Percentiles rank a stretch among this genome's conserved stretches.
phyloP scores from a whole-genome alignment of 2,797 vertebrate species.

The Ciconia nigra region DNA sequence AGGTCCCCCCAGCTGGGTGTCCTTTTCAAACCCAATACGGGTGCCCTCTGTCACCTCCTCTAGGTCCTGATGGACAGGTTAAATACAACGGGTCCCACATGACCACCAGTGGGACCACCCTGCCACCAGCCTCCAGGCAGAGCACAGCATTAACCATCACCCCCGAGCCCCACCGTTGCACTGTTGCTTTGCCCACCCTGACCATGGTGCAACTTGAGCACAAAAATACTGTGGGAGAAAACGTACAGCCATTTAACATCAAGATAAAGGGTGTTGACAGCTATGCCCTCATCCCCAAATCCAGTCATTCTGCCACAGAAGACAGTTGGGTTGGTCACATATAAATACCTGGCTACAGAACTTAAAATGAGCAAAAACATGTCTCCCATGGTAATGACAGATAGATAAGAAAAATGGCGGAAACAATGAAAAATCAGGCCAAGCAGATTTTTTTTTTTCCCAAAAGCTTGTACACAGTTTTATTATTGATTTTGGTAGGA shows the following conservation, averaged over 20 bases:
- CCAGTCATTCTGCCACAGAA: background rate
- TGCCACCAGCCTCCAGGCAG: background rate
- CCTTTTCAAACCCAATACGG: background rate
- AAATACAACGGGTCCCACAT: background rate
- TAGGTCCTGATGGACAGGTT: background rate
- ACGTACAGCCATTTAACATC: background rate
- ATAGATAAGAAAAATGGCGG: background rate
- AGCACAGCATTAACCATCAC: background rate
- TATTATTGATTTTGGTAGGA: background rate
- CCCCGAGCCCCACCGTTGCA: background rate
- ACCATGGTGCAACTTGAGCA: background rate
- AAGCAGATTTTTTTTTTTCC: background rate
- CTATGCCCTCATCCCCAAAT: background rate
- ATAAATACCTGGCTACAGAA: background rate
- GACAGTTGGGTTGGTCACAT: background rate
- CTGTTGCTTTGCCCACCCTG: rapidly evolving
- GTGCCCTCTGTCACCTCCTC: background rate
- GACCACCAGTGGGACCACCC: background rate
- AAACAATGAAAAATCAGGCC: background rate
- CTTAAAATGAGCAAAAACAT: background rate
- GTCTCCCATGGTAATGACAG: background rate
- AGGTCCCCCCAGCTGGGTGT: too few species aligned
- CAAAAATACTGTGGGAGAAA: background rate
- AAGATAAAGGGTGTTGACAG: background rate
- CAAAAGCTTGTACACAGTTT: background rate